A percentile compares a stretch with the other conserved stretches of the same genome.
Evolutionary conservation across 2,888 invertebrate genomes (phyloP).

Genomic region (Dryocosmus kuriphilus): DNA sequence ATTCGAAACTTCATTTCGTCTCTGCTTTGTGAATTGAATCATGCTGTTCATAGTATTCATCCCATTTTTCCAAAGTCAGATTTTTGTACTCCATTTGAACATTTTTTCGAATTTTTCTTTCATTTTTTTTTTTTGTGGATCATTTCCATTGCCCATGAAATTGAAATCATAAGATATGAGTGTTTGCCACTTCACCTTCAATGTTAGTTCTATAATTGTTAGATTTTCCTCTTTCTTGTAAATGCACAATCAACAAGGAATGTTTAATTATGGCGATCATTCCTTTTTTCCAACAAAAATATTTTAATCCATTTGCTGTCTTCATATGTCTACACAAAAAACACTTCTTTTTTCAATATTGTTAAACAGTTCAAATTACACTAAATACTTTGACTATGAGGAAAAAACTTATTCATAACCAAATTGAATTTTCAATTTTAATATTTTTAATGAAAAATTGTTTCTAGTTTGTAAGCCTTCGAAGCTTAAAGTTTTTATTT

Average conservation of each 20-base stretch:
- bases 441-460: too few relatives aligned
- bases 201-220: constrained; percentile 19
- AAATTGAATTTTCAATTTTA: too few relatives aligned
- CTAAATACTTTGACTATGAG: too few relatives aligned
- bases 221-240: constrained; percentile 18
- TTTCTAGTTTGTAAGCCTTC: too few relatives aligned
- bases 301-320: neutral
- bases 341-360: neutral
- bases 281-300: neutral
- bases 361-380: neutral
- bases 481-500: too few relatives aligned
- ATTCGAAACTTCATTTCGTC: neutral
- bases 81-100: neutral
- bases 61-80: neutral
- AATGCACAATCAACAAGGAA: constrained; percentile 4
- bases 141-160: neutral
- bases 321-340: neutral
- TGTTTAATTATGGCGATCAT: neutral
- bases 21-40: constrained; percentile 4
- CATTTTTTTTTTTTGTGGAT: neutral
- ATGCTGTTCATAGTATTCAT: neutral
- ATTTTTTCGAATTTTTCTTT: neutral
- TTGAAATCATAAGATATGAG: neutral
- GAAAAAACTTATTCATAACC: too few relatives aligned
- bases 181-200: constrained; percentile 2